These are phyloP conservation scores for Diachasma alloeum DNA, from an alignment of 1,140 invertebrate species.

Conservation along the genomic window DNA sequence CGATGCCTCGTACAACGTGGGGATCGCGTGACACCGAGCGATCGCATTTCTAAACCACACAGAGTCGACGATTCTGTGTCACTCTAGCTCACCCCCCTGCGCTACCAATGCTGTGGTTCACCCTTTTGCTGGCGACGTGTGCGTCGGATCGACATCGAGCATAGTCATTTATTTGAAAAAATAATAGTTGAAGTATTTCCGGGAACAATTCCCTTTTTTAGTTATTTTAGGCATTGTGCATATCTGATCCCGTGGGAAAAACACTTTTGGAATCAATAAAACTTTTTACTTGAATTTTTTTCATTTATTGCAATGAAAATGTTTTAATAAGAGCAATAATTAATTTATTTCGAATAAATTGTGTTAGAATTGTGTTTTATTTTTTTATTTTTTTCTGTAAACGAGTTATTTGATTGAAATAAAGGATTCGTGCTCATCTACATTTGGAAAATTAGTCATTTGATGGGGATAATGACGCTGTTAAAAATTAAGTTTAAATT, in stretches of 20 bases:
- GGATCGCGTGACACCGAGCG: conserved; percentile 45
- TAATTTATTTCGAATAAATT: too few species aligned
- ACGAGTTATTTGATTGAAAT: too few species aligned
- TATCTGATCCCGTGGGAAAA: too few species aligned
- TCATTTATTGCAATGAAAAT: background rate
- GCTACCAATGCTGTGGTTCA: conserved; percentile 13
- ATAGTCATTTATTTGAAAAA: background rate
- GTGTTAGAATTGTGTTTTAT: too few species aligned
- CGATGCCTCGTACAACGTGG: conserved; percentile 23
- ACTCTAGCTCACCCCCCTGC: conserved; percentile 34
- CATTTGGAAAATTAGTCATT: too few species aligned
- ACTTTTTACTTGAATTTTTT: background rate
- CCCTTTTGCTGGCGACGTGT: conserved; percentile 32
- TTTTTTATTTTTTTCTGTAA: too few species aligned
- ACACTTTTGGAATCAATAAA: background rate
- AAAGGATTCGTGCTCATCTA: too few species aligned
- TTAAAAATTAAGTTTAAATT: too few species aligned
- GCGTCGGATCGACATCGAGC: background rate
- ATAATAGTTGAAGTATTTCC: background rate
- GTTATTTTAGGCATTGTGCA: too few species aligned
- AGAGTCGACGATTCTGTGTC: conserved; percentile 45
- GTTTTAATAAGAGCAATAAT: too few species aligned
- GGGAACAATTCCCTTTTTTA: too few species aligned
- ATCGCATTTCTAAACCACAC: conserved; percentile 49
- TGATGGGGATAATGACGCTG: too few species aligned